A percentile compares a stretch with the other conserved stretches of the same genome.
These are phyloP conservation scores for Oxyteleia sp. DNA, from an alignment of 2,888 invertebrate species.

Conservation along the genomic window DNA sequence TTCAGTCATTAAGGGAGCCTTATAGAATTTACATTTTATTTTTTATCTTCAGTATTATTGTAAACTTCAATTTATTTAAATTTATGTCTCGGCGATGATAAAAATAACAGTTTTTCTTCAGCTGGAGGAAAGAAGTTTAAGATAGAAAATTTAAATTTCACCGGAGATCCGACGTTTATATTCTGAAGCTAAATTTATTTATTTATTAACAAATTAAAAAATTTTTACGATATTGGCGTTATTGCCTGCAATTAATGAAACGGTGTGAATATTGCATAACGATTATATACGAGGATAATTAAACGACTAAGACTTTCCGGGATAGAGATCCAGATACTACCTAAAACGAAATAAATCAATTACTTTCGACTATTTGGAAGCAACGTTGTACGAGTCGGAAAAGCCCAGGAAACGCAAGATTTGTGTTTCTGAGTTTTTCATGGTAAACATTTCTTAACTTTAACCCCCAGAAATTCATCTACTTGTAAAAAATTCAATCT, in stretches of 20 bases:
- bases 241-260: constrained; percentile 20
- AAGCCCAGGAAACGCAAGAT: constrained; percentile 45
- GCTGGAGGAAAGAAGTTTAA: too few species aligned
- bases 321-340: neutral
- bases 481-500: constrained; percentile 43
- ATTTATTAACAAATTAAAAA: constrained; percentile 22
- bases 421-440: neutral
- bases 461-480: constrained; percentile 30
- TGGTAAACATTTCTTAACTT: constrained; percentile 4
- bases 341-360: neutral
- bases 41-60: too few species aligned
- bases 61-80: too few species aligned
- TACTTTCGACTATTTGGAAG: constrained; percentile 10
- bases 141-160: too few species aligned
- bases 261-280: constrained; percentile 22
- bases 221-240: constrained; percentile 10
- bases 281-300: constrained; percentile 5
- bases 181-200: constrained; percentile 3
- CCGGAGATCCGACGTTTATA: neutral
- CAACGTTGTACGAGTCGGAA: constrained; percentile 7
- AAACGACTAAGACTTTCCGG: constrained; percentile 26
- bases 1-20: too few species aligned
- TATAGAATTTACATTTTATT: too few species aligned
- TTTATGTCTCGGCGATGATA: too few species aligned
- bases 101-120: too few species aligned